A percentile compares a stretch with the other conserved stretches of the same genome.
Conservation (phyloP, 2,797 vertebrate species). For the Xenops minutus region DNA sequence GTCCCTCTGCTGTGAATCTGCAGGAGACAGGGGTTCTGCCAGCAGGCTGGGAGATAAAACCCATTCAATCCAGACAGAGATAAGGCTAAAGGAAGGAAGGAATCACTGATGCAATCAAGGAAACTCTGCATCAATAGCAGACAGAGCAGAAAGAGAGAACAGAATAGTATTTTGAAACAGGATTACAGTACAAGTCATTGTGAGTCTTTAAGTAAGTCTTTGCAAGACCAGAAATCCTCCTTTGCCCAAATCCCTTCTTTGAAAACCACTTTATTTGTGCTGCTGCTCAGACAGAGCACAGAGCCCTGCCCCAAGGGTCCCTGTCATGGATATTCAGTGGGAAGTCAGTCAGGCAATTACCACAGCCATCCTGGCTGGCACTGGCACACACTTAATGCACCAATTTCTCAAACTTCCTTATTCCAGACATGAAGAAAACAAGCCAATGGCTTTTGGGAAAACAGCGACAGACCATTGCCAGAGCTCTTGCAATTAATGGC, state of each 20-base stretch:
- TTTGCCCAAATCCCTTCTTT: not conserved
- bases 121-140: not conserved
- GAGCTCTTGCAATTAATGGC: not conserved
- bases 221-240: not conserved
- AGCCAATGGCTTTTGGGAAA: not conserved
- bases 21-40: not conserved
- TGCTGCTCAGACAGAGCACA: not conserved
- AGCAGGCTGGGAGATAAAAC: not conserved
- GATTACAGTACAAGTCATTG: not conserved
- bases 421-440: not conserved
- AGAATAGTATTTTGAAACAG: not conserved
- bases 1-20: not conserved
- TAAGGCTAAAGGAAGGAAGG: not conserved
- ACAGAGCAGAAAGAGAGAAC: not conserved
- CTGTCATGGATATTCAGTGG: accelerated
- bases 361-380: not conserved
- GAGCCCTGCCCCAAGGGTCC: not conserved
- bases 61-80: not conserved
- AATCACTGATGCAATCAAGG: not conserved
- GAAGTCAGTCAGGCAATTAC: not conserved
- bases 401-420: not conserved
- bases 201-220: not conserved
- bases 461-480: not conserved
- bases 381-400: not conserved
- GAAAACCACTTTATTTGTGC: not conserved